Evolutionary conservation across 2,113 vertebrate species (phyloP).

Genomic region (Calcarius ornatus): DNA sequence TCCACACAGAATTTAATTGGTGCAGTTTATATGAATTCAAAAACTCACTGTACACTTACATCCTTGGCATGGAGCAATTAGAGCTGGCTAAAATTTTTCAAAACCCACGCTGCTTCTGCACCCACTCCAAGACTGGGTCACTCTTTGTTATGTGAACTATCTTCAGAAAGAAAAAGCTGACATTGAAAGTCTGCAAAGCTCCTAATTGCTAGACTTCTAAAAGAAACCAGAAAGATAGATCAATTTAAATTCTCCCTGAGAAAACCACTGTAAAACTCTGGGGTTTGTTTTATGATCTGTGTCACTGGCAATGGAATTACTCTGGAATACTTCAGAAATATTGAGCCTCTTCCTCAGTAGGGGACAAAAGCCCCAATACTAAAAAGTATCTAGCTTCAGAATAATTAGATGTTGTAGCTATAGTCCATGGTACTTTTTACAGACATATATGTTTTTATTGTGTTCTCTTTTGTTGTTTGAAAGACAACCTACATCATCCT

Average conservation of each 20-base stretch:
- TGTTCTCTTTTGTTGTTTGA: neutral
- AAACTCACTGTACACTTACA: neutral
- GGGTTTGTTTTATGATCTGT: neutral
- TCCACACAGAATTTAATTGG: neutral
- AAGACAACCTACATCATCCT: neutral
- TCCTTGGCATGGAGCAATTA: neutral
- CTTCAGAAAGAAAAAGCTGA: neutral
- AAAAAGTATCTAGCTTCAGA: neutral
- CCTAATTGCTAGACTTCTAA: neutral
- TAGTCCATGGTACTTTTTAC: neutral
- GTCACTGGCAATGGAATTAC: neutral
- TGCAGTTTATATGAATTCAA: neutral
- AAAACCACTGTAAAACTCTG: neutral
- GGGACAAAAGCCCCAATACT: neutral
- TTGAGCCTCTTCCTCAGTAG: neutral
- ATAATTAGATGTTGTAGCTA: neutral
- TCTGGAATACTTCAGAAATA: neutral
- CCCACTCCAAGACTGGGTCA: neutral
- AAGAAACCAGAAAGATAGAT: neutral
- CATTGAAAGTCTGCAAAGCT: neutral
- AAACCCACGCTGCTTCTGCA: neutral
- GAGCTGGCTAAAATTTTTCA: neutral
- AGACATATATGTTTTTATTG: neutral
- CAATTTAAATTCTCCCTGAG: neutral
- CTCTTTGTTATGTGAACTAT: neutral